A percentile compares a stretch with the other conserved stretches of the same genome.
phyloP scores from a whole-genome alignment of 2,888 invertebrate genomes.

The Itoplectis maculator region DNA sequence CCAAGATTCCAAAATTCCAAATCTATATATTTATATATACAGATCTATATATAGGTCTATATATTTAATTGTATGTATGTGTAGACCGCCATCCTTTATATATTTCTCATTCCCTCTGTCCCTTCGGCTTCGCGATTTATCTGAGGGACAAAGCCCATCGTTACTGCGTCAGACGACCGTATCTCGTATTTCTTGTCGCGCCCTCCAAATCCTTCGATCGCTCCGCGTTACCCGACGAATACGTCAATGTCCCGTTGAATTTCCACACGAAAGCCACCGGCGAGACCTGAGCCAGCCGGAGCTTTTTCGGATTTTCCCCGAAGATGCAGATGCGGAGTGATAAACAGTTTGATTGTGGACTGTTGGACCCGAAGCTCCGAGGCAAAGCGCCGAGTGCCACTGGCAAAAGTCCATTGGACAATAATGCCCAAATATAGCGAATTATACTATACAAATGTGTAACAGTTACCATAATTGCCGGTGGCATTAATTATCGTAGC shows the following conservation, averaged over 20 bases:
- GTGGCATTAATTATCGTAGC: too few species aligned
- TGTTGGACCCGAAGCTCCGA: too few species aligned
- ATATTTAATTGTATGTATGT: too few species aligned
- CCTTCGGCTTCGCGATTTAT: conserved; percentile 25
- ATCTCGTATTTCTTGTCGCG: conserved; percentile 32
- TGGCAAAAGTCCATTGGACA: too few species aligned
- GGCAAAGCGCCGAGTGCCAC: too few species aligned
- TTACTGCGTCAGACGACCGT: conserved; percentile 26
- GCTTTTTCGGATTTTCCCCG: background rate
- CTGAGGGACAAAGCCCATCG: conserved; percentile 32
- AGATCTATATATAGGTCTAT: background rate
- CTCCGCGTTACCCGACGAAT: conserved; percentile 29
- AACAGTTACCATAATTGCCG: too few species aligned
- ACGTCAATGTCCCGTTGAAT: conserved; percentile 38
- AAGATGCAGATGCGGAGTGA: background rate
- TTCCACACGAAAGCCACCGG: background rate
- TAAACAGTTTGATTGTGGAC: too few species aligned
- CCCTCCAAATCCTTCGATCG: conserved; percentile 36
- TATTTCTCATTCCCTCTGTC: background rate
- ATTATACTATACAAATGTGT: too few species aligned
- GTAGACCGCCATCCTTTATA: background rate
- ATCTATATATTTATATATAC: background rate
- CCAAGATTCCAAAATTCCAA: too few species aligned
- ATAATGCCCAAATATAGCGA: too few species aligned
- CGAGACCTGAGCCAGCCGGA: background rate